A percentile compares a stretch with the other conserved stretches of the same genome.
phyloP scores from a whole-genome alignment of 2,797 vertebrate genomes.

The Petrocephalus sullivani region DNA sequence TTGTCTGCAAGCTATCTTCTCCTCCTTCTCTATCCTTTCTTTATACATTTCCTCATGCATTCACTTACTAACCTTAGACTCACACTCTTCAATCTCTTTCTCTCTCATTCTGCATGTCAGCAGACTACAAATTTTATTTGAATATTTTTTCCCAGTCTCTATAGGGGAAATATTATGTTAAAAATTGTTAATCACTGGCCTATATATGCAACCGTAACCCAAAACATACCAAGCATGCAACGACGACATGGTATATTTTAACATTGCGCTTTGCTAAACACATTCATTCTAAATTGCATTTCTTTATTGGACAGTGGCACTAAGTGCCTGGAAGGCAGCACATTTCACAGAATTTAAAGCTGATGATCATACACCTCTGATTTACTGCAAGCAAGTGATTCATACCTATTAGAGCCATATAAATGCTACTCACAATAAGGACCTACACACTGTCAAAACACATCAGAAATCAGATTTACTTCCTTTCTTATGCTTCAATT shows the following conservation, averaged over 20 bases:
- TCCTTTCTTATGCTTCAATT: neutral
- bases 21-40: constrained; percentile 25
- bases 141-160: neutral
- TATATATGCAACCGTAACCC: neutral
- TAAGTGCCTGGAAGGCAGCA: neutral
- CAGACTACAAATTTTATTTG: neutral
- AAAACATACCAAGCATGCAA: neutral
- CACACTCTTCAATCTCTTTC: neutral
- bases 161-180: neutral
- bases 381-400: neutral
- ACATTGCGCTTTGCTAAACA: neutral
- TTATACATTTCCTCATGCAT: constrained; percentile 12
- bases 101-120: neutral
- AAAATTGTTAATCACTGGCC: neutral
- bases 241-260: neutral
- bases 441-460: neutral
- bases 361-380: neutral
- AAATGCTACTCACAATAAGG: neutral
- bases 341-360: neutral
- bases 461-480: neutral
- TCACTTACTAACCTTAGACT: constrained; percentile 21
- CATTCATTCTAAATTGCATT: neutral
- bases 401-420: neutral
- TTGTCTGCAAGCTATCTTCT: constrained; percentile 43
- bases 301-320: neutral